A percentile compares a stretch with the other conserved stretches of the same genome.
Evolutionary conservation across 2,797 vertebrate species (phyloP).

Genomic region (Anniella stebbinsi): DNA sequence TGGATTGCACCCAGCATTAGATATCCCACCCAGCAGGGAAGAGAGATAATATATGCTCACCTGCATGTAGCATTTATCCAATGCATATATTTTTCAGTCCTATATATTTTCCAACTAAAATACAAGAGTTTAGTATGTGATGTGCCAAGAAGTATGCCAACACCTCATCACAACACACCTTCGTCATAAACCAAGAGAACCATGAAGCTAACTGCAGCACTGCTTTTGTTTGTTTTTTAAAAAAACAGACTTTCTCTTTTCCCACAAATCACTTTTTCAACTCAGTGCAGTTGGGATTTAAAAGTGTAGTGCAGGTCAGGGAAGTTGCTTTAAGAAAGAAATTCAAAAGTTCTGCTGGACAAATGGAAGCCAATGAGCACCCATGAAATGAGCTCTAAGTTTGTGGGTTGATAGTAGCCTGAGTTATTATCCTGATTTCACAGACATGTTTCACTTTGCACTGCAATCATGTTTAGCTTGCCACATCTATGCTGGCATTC

Average conservation of each 20-base stretch:
- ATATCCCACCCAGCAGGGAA: not conserved
- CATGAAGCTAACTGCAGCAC: not conserved
- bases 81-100: not conserved
- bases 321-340: not conserved
- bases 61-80: not conserved
- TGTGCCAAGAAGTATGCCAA: not conserved
- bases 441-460: not conserved
- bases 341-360: not conserved
- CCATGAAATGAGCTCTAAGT: too few relatives aligned
- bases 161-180: not conserved
- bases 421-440: not conserved
- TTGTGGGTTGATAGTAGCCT: not conserved
- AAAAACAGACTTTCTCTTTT: not conserved
- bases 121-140: not conserved
- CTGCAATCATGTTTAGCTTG: not conserved
- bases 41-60: not conserved
- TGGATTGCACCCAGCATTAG: not conserved
- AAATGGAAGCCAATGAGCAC: too few relatives aligned
- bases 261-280: not conserved
- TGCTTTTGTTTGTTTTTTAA: not conserved
- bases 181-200: not conserved
- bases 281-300: too few relatives aligned
- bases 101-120: not conserved
- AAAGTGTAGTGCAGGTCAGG: not conserved
- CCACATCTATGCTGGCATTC: not conserved